Percentiles rank a stretch among this genome's conserved stretches.
Conservation (phyloP, 2,888 invertebrate species). For the Tetragnatha montana region DNA sequence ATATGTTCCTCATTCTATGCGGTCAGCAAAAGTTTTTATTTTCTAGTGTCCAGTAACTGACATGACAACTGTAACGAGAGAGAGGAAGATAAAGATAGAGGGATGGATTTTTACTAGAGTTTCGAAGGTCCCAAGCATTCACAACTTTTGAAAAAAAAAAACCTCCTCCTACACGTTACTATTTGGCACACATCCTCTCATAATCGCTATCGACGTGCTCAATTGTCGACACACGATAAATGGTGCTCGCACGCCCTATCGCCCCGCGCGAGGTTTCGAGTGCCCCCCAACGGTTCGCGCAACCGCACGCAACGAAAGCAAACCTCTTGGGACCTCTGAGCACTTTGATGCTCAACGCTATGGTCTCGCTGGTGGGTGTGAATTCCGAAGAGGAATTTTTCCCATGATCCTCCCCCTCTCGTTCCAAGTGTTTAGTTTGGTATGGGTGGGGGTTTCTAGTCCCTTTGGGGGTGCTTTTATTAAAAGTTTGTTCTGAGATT, state of each 20-base stretch:
- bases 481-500: too few species aligned
- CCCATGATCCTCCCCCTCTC: conserved; percentile 25
- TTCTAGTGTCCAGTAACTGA: too few species aligned
- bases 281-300: conserved; percentile 14
- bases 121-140: too few species aligned
- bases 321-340: conserved; percentile 36
- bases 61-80: too few species aligned
- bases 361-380: conserved; percentile 18
- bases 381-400: conserved; percentile 38
- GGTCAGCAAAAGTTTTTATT: too few species aligned
- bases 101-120: too few species aligned
- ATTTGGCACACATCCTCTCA: not conserved
- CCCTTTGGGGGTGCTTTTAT: too few species aligned
- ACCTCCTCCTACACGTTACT: not conserved
- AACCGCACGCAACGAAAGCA: conserved; percentile 11
- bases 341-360: not conserved
- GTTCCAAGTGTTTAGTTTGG: not conserved
- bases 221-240: conserved; percentile 52
- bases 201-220: not conserved
- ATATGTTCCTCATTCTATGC: too few species aligned
- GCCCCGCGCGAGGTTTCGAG: conserved; percentile 40
- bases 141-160: too few species aligned
- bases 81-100: too few species aligned
- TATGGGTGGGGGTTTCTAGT: not conserved
- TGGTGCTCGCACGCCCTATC: conserved; percentile 61